Percentiles rank a stretch among this genome's conserved stretches.
These are phyloP conservation scores for Penaeus chinensis DNA, from an alignment of 1,140 invertebrate genomes.

Conservation along the genomic window DNA sequence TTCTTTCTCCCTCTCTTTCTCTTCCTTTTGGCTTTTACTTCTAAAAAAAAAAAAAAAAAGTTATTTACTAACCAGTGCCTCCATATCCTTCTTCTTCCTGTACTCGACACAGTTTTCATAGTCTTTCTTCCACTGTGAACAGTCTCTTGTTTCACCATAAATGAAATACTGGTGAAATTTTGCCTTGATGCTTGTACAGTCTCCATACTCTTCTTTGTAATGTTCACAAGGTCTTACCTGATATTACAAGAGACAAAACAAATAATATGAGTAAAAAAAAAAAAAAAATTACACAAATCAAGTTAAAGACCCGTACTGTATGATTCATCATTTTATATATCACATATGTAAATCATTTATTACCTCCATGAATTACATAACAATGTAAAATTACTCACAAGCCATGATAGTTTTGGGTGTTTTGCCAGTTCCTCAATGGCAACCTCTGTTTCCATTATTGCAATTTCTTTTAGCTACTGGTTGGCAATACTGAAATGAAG, in stretches of 20 bases:
- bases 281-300: not conserved
- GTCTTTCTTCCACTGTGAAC: constrained; percentile 82
- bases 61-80: constrained; percentile 75
- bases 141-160: constrained; percentile 78
- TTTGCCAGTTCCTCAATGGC: not conserved
- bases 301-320: too few species aligned
- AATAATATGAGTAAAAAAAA: not conserved
- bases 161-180: constrained; percentile 88
- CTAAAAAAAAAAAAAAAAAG: not conserved
- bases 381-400: not conserved
- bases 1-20: too few species aligned
- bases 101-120: constrained; percentile 80
- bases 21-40: too few species aligned
- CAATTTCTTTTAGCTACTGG: too few species aligned
- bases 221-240: constrained; percentile 45
- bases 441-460: constrained; percentile 23
- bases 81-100: constrained; percentile 73
- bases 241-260: not conserved
- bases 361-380: too few species aligned
- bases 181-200: constrained; percentile 45
- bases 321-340: too few species aligned
- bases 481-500: not conserved
- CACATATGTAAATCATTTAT: too few species aligned
- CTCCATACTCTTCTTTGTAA: constrained; percentile 46
- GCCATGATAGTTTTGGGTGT: constrained; percentile 2